Evolutionary conservation across 2,113 vertebrate genomes (phyloP).

Genomic region (Silurus meridionalis): DNA sequence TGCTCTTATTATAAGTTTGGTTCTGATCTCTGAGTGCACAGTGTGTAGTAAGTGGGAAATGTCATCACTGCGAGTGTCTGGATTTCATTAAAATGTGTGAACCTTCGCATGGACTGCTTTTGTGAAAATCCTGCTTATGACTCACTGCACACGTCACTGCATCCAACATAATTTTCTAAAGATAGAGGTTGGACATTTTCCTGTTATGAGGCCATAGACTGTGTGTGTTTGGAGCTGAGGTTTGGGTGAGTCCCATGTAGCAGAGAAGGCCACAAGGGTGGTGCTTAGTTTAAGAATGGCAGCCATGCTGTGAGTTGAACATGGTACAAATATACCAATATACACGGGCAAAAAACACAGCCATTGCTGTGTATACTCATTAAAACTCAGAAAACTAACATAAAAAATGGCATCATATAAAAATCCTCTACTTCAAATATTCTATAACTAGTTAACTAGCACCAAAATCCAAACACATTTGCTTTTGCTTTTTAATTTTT

Average conservation of each 20-base stretch:
- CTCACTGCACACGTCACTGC: constrained; percentile 1
- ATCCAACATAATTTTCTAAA: neutral
- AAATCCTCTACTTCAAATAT: neutral
- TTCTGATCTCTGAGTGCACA: neutral
- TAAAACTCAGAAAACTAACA: neutral
- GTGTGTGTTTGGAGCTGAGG: constrained; percentile 18
- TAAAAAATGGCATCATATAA: neutral
- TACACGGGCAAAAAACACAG: neutral
- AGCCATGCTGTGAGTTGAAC: neutral
- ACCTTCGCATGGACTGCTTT: constrained; percentile 16
- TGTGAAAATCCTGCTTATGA: neutral
- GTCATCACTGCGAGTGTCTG: constrained; percentile 9
- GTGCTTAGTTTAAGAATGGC: neutral
- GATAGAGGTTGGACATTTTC: neutral
- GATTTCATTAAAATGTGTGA: constrained; percentile 19
- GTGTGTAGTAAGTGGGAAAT: constrained; percentile 18
- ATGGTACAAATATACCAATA: neutral
- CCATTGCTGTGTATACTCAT: neutral
- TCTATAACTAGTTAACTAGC: neutral
- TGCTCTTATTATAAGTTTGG: neutral
- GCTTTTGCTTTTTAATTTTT: too few relatives aligned
- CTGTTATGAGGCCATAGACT: neutral
- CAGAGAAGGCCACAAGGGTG: neutral
- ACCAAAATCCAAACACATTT: neutral
- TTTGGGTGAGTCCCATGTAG: neutral